Conservation (phyloP, 2,797 vertebrate genomes). For the Coluber constrictor region DNA sequence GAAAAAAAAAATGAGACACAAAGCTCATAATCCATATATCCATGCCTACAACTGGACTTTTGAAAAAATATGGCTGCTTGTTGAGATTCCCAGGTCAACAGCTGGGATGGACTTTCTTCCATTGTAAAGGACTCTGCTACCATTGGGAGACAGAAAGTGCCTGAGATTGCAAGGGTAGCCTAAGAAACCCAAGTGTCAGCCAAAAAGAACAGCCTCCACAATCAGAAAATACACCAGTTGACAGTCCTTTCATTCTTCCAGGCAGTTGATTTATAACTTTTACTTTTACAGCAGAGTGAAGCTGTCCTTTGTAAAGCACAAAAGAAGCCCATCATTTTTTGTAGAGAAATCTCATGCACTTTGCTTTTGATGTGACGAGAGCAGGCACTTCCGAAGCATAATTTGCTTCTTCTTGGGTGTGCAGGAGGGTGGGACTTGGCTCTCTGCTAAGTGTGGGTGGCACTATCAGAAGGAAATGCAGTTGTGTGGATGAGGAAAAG, state of each 20-base stretch:
- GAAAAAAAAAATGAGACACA: background rate
- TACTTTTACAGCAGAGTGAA: background rate
- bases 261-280: slow-evolving; percentile 14
- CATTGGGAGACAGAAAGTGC: background rate
- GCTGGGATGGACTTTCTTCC: slow-evolving; percentile 13
- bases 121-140: slow-evolving; percentile 22
- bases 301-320: slow-evolving; percentile 22
- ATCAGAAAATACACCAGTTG: background rate
- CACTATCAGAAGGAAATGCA: slow-evolving; percentile 35
- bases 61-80: background rate
- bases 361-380: slow-evolving; percentile 23
- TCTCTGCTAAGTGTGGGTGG: background rate
- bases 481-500: slow-evolving; percentile 2
- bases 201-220: slow-evolving; percentile 29
- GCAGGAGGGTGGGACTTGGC: slow-evolving; percentile 1
- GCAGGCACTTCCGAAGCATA: slow-evolving; percentile 14
- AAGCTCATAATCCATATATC: background rate
- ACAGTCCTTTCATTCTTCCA: slow-evolving; percentile 35
- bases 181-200: background rate
- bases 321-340: slow-evolving; percentile 8
- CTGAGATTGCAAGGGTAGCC: background rate
- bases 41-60: background rate
- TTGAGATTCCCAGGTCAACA: background rate
- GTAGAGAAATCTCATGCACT: background rate
- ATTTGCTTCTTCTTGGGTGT: background rate